Conservation (phyloP, 2,888 invertebrate genomes). For the Tholera decimalis region DNA sequence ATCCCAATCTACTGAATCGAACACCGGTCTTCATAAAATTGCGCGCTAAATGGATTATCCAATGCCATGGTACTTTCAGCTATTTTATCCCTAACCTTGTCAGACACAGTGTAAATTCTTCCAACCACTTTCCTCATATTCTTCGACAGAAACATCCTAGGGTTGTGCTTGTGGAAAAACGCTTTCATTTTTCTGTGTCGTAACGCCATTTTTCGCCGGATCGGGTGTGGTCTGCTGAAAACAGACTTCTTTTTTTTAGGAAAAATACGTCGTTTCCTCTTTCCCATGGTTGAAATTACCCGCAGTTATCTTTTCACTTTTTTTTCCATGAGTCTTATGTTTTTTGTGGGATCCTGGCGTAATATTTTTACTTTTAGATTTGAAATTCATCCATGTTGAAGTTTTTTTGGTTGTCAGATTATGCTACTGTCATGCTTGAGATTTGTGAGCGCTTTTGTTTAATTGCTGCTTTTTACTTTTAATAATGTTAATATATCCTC, state of each 20-base stretch:
- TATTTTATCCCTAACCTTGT: slow-evolving; percentile 80
- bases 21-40: slow-evolving; percentile 84
- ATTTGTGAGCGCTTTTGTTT: slow-evolving; percentile 55
- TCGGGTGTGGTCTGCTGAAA: slow-evolving; percentile 81
- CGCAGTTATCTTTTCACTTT: slow-evolving; percentile 32
- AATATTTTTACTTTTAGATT: slow-evolving; percentile 34
- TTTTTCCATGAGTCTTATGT: slow-evolving; percentile 19
- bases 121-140: slow-evolving; percentile 78
- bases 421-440: slow-evolving; percentile 35
- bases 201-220: slow-evolving; percentile 78
- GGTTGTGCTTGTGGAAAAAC: slow-evolving; percentile 79
- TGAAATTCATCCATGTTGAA: slow-evolving; percentile 49
- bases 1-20: slow-evolving; percentile 70
- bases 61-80: slow-evolving; percentile 79
- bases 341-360: slow-evolving; percentile 14
- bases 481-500: slow-evolving; percentile 3
- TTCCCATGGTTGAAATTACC: slow-evolving; percentile 72
- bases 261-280: slow-evolving; percentile 73
- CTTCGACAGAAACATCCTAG: slow-evolving; percentile 68
- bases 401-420: slow-evolving; percentile 45
- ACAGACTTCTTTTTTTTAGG: slow-evolving; percentile 79
- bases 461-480: slow-evolving; percentile 20
- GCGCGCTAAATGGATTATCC: slow-evolving; percentile 80
- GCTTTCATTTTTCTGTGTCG: slow-evolving; percentile 78
- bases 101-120: slow-evolving; percentile 79